Base-by-base conservation (phyloP, 1,140 invertebrate genomes). In the Antheraea pernyi region DNA sequence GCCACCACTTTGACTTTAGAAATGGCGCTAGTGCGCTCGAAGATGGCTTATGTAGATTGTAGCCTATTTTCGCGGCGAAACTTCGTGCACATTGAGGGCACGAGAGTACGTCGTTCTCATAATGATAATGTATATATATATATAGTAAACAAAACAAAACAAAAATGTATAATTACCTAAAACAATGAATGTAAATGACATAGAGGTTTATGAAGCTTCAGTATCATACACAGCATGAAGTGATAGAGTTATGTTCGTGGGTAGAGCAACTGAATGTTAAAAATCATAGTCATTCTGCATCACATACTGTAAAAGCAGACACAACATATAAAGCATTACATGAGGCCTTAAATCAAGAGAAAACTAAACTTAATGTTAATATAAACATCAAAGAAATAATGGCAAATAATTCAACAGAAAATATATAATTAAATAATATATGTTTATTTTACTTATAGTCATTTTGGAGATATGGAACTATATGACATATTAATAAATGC, bases 281-380 rank as follows among this genome's bases (percentile, higher is more conserved):
- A 62, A 30, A 63, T 63, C 30, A 42, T 42, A 42, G 7, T 53
- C 46, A 22, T 65, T 46, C 64, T 18, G 22, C 65, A n/a, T 7
- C 65, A 37, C 65, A 58, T 59, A 67, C 42, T 67, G 36, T 22
- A 64, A 68, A 66, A 70, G 46, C 39, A 70, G 18, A 80, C 72
- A 65, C 37, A 68, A 67, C 67, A 73, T 68, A 72, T 70, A 77
- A 71, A 69, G 37, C 42, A n/a, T 66, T 66, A 11, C 19, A 53
- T 1, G 7, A 42, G 39, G 11, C 11, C 7, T 42, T 1, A 8
- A 42, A 11, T 42, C 7, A 42, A 42, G 0, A 42, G 7, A 53
- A 53, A 16, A 13, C 7, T 16, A 53, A 42, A 53, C 7, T 42
- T 42, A 3, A 53, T 53, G 0, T 53, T 53, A 42, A 53, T 53